Percentiles rank a stretch among this genome's conserved stretches.
These are phyloP conservation scores for Synergus gifuensis DNA, from an alignment of 2,888 invertebrate species.

Conservation along the genomic window DNA sequence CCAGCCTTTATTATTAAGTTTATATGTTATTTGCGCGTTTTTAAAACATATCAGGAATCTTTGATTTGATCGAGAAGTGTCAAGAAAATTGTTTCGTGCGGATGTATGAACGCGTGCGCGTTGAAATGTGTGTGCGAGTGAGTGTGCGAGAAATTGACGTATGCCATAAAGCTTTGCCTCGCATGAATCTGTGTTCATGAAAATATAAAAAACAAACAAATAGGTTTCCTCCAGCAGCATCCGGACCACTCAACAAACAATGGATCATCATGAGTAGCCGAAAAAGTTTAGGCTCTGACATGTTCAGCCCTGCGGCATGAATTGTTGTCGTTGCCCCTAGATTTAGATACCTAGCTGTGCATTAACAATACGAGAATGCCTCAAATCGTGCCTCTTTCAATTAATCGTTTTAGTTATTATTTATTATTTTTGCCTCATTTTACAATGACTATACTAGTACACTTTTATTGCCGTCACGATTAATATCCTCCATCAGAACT, in stretches of 20 bases:
- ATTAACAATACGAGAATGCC: conserved; percentile 77
- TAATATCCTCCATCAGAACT: conserved; percentile 50
- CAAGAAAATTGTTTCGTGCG: conserved; percentile 44
- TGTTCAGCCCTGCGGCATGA: conserved; percentile 75
- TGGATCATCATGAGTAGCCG: conserved; percentile 54
- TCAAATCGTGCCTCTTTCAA: conserved; percentile 64
- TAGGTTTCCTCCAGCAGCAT: conserved; percentile 51
- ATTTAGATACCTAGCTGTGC: conserved; percentile 76
- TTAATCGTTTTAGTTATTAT: conserved; percentile 57
- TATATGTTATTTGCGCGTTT: neutral
- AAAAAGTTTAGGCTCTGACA: conserved; percentile 48
- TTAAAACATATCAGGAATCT: neutral
- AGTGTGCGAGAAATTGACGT: conserved; percentile 74
- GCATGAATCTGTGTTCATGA: conserved; percentile 77
- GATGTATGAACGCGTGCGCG: conserved; percentile 64
- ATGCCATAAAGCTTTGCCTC: conserved; percentile 77
- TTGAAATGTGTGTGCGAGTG: conserved; percentile 67
- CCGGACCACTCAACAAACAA: conserved; percentile 47
- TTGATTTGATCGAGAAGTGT: neutral
- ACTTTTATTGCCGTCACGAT: conserved; percentile 45
- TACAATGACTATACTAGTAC: conserved; percentile 35
- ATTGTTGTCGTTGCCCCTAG: conserved; percentile 76
- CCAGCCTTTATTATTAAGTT: neutral
- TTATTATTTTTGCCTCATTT: conserved; percentile 51
- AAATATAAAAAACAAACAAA: conserved; percentile 62